Evolutionary conservation across 2,113 vertebrate genomes (phyloP).

Genomic region (Cyrtonyx montezumae): DNA sequence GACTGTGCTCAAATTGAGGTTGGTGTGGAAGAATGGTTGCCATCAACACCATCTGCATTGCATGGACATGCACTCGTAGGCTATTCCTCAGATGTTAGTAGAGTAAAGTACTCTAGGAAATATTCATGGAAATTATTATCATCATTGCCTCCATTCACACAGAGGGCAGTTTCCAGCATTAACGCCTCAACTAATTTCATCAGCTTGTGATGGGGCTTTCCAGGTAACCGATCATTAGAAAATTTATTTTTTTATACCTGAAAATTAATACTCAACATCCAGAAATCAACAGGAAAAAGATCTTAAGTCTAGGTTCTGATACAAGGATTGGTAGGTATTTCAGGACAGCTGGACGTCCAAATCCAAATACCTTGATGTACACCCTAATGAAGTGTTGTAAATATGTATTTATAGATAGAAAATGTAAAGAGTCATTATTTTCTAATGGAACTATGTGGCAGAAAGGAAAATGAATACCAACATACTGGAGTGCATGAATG

Average conservation of each 20-base stretch:
- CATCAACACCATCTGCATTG: accelerated
- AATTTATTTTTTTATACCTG: background rate
- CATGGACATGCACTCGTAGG: accelerated
- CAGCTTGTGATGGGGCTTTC: background rate
- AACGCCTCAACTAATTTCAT: background rate
- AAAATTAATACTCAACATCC: background rate
- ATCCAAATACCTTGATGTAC: background rate
- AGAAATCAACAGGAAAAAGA: background rate
- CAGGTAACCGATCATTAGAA: background rate
- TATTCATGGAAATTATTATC: background rate
- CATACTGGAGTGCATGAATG: background rate
- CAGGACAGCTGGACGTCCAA: background rate
- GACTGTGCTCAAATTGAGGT: accelerated
- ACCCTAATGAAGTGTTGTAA: background rate
- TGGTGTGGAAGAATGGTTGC: background rate
- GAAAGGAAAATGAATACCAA: background rate
- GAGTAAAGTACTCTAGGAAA: background rate
- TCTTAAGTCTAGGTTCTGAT: background rate
- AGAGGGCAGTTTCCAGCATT: background rate
- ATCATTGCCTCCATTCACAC: background rate
- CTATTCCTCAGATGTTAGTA: no score
- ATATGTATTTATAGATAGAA: background rate
- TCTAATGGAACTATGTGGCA: background rate
- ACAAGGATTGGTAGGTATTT: background rate
- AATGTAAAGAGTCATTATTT: background rate